These are phyloP conservation scores for Harmothoe impar DNA, from an alignment of 2,888 invertebrate genomes.

Conservation along the genomic window DNA sequence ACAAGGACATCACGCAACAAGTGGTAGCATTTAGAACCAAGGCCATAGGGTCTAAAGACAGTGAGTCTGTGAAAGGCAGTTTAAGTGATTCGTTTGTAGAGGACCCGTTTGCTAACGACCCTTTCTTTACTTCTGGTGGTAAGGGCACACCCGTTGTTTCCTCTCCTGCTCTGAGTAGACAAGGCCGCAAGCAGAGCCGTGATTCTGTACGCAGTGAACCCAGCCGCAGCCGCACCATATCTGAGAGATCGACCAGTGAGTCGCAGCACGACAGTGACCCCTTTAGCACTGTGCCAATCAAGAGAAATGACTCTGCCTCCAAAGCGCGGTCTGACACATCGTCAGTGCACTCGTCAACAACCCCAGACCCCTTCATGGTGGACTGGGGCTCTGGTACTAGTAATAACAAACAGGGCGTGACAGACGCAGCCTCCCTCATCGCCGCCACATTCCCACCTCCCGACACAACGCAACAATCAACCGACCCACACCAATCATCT, in stretches of 20 bases:
- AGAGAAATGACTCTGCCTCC: constrained; percentile 34
- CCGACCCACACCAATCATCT: not conserved
- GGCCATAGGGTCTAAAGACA: constrained; percentile 51
- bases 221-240: constrained; percentile 52
- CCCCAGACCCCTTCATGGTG: constrained; percentile 46
- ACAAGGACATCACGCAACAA: constrained; percentile 50
- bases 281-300: constrained; percentile 51
- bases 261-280: constrained; percentile 57
- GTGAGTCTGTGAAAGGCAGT: constrained; percentile 54
- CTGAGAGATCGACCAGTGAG: constrained; percentile 56
- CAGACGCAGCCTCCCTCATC: not conserved
- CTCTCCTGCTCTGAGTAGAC: constrained; percentile 46
- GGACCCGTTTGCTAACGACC: constrained; percentile 64
- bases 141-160: constrained; percentile 54
- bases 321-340: constrained; percentile 52
- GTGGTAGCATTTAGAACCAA: constrained; percentile 50
- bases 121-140: constrained; percentile 60
- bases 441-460: not conserved
- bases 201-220: constrained; percentile 49
- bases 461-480: not conserved
- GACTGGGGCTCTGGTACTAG: constrained; percentile 35
- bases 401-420: not conserved
- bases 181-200: constrained; percentile 41
- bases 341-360: constrained; percentile 45
- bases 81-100: constrained; percentile 58